Base-by-base conservation (phyloP, 2,888 invertebrate genomes). In the Polydrusus tereticollis region DNA sequence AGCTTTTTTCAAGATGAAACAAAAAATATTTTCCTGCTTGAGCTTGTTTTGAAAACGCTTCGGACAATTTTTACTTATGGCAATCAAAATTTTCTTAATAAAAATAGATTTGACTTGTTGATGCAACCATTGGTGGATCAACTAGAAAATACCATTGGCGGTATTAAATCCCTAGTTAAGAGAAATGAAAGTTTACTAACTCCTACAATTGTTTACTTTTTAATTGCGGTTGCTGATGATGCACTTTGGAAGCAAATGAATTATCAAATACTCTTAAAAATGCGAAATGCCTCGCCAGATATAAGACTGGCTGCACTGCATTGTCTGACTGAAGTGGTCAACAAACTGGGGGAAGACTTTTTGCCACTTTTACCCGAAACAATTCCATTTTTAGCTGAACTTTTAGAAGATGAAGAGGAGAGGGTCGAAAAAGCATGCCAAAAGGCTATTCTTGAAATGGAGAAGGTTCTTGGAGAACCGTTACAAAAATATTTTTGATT, bases 111-210 rank as follows among this genome's bases (percentile, higher is more conserved):
- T 84, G 93, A 95, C 76, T 88, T 91, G 0, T 85, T 98, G 0
- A 91, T 95, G 90, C 93, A 93, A 75, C 95, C 97, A 0, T 86
- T 98, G 10, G 94, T 97, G 0, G 95, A 98, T 84, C 97, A 97
- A 86, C 82, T 95, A 67, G 95, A 95, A 81, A 95, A 95, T 81
- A 88, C 88, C 20, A 33, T 75, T 20, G 90, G 91, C n/a, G 90
- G 90, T 2, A 88, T 88, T 72, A 87, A 89, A 14, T 83, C 83
- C 16, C 89, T 93, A 79, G 88, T 90, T 78, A 82, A 85, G 1
- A 88, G 94, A 59, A 88, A 91, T 0, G 84, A 83, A 60, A 86
- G 89, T 55, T 83, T 91, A 20, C 85, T 97, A 33, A 91, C 91
- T n/a, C 92, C 93, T 0, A 94, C 95, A 81, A 88, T 97, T 71